These are phyloP conservation scores for Smittia aterrima DNA, from an alignment of 2,888 invertebrate genomes.

Conservation along the genomic window DNA sequence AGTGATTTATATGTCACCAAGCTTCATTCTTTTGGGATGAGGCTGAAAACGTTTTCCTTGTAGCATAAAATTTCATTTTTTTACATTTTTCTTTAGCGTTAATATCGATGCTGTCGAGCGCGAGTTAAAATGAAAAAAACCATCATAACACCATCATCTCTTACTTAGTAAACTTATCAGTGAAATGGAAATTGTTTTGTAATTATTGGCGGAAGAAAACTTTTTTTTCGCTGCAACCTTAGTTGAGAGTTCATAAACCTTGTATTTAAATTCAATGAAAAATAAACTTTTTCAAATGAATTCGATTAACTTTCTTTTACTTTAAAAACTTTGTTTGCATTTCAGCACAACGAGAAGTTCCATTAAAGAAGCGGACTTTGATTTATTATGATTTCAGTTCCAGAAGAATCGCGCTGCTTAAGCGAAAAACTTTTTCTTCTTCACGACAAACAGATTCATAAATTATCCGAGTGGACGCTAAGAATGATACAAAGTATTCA, in stretches of 20 bases:
- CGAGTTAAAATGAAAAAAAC: background rate
- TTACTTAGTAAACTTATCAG: background rate
- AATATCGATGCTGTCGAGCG: background rate
- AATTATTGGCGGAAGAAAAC: background rate
- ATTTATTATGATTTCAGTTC: background rate
- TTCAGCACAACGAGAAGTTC: too few species aligned
- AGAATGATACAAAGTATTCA: too few species aligned
- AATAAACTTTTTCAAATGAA: slow-evolving; percentile 22
- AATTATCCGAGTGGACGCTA: too few species aligned
- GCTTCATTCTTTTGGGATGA: background rate
- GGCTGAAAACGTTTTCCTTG: background rate
- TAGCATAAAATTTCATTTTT: slow-evolving; percentile 12
- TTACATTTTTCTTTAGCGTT: slow-evolving; percentile 5
- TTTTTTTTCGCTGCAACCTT: background rate
- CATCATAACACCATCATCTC: background rate
- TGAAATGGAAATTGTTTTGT: slow-evolving; percentile 8
- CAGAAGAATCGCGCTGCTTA: background rate
- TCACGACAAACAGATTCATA: too few species aligned
- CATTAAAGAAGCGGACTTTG: too few species aligned
- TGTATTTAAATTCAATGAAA: slow-evolving; percentile 6
- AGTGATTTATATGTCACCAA: background rate
- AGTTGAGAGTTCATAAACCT: slow-evolving; percentile 3
- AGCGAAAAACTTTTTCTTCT: background rate
- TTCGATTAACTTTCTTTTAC: background rate
- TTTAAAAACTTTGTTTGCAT: too few species aligned